phyloP scores from a whole-genome alignment of 2,888 invertebrate genomes.

The Dugesia japonica region DNA sequence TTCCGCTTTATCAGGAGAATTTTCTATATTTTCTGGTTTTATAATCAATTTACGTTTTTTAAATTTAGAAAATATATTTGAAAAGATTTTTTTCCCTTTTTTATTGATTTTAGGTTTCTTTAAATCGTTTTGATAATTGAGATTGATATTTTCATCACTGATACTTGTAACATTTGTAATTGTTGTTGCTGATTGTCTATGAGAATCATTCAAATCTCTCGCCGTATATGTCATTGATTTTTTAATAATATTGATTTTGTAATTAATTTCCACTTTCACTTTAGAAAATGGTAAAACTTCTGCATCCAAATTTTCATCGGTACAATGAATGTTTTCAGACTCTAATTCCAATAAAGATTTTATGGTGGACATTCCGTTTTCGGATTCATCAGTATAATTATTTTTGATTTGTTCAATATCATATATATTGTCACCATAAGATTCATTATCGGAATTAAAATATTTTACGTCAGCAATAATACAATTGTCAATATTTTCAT shows the following conservation, averaged over 20 bases:
- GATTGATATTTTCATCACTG: background rate
- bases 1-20: background rate
- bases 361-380: too few relatives aligned
- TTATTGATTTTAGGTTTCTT: background rate
- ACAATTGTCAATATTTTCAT: too few relatives aligned
- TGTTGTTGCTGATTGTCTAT: background rate
- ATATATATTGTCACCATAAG: too few relatives aligned
- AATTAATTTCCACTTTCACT: background rate
- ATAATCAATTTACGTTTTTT: background rate
- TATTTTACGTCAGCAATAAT: too few relatives aligned
- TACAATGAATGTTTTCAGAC: background rate
- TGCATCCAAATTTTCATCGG: background rate
- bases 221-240: background rate
- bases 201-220: background rate
- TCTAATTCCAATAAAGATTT: too few relatives aligned
- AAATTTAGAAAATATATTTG: background rate
- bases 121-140: background rate
- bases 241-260: background rate
- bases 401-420: too few relatives aligned
- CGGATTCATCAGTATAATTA: too few relatives aligned
- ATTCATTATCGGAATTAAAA: too few relatives aligned
- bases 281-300: background rate
- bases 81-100: background rate
- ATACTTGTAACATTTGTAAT: constrained; percentile 1
- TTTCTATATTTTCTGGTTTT: background rate